These are phyloP conservation scores for Amblyteles armatorius DNA, from an alignment of 2,888 invertebrate species.

Conservation along the genomic window DNA sequence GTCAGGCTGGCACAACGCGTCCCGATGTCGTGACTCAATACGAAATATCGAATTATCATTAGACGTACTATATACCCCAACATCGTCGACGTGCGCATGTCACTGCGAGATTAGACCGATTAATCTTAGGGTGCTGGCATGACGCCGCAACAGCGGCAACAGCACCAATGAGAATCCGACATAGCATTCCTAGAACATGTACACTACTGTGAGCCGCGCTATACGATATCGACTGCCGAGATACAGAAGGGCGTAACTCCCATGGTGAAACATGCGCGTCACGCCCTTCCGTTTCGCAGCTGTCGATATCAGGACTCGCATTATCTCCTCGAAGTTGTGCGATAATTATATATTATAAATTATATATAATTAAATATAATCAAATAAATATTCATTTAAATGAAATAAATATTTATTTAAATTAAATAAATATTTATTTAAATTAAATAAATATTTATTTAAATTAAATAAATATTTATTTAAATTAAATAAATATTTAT, in stretches of 20 bases:
- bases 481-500: too few species aligned
- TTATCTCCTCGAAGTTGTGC: too few species aligned
- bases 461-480: too few species aligned
- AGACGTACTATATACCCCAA: slow-evolving; percentile 36
- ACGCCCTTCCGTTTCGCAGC: too few species aligned
- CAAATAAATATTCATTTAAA: too few species aligned
- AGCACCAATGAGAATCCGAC: slow-evolving; percentile 25
- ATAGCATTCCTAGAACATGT: neutral
- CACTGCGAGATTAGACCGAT: slow-evolving; percentile 56
- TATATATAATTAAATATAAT: too few species aligned
- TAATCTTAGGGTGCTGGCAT: slow-evolving; percentile 40
- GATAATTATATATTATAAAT: too few species aligned
- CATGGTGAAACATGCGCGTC: too few species aligned
- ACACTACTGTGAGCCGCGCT: neutral
- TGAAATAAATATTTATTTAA: too few species aligned
- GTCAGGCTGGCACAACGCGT: neutral
- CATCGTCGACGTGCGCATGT: slow-evolving; percentile 27
- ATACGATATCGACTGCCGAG: neutral
- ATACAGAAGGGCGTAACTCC: neutral
- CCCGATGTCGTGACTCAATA: slow-evolving; percentile 31
- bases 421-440: too few species aligned
- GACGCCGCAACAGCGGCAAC: slow-evolving; percentile 6
- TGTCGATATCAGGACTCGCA: too few species aligned
- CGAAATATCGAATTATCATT: slow-evolving; percentile 57
- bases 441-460: too few species aligned